Evolutionary conservation across 2,797 vertebrate genomes (phyloP), one percentile per base, ranked within the genome.

Genomic region (Manis pentadactyla): DNA sequence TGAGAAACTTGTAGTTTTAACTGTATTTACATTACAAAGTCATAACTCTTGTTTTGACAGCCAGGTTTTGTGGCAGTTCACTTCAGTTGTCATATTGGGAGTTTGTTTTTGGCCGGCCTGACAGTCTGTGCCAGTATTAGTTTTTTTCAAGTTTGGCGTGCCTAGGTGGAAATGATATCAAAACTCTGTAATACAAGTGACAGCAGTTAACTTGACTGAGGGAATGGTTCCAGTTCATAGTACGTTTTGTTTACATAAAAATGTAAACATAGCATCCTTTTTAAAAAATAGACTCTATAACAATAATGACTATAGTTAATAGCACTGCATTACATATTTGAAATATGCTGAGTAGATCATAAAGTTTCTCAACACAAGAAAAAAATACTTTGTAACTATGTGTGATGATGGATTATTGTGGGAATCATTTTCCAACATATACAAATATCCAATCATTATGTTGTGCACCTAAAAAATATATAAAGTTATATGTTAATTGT

Each of bases 141-240:
- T 31, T 93, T 95, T 90, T 95, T 49, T 77, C 86, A 97, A 88
- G 49, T 93, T 96, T 83, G 59, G 27, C 49, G 94, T 78, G 53
- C 69, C 59, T 75, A 66, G 57, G 53, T 34, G 18, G 34, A 97
- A 93, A 69, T 14, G 57, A 2, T 87, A 91, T 86, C 74, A 95
- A 71, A 96, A 95, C 34, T 88, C 51, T 4, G 2, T 34, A 89
- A 49, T 23, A 37, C 23, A 55, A 63, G 31, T 59, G 73, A 71
- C 29, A 49, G 69, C 31, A 78, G 64, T 87, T 90, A 96, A 79
- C 59, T 39, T 31, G 5, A 39, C 2, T 34, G 78, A 64, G 57
- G 94, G 64, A 89, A 74, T 37, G n/a, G 63, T 71, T 85, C 25
- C 39, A 90, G 90, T 49, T 66, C 53, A 2, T 17, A 51, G 78